Conservation (phyloP, 2,888 invertebrate genomes). For the Himalopsyche kuldschensis region DNA sequence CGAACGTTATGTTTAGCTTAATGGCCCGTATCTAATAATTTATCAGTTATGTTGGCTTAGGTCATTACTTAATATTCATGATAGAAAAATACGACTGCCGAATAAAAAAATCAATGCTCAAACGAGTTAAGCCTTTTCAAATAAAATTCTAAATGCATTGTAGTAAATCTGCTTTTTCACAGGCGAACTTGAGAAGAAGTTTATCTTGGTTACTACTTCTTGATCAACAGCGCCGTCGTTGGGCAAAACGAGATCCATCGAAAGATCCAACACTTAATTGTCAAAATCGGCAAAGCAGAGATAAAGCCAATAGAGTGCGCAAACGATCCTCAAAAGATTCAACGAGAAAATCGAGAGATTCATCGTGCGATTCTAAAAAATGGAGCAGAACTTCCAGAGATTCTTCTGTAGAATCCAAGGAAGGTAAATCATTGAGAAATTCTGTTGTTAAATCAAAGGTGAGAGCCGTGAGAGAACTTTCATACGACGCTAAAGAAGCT, state of each 20-base stretch:
- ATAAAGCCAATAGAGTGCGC: background rate
- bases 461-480: constrained; percentile 28
- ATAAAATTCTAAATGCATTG: background rate
- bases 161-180: background rate
- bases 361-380: constrained; percentile 11
- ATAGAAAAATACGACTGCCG: background rate
- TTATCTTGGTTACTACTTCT: constrained; percentile 65
- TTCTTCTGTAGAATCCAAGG: constrained; percentile 33
- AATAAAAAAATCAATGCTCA: background rate
- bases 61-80: background rate
- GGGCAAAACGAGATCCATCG: constrained; percentile 44
- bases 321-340: constrained; percentile 11
- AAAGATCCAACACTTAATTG: background rate
- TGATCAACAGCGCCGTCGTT: constrained; percentile 69
- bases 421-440: constrained; percentile 8
- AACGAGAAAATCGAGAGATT: constrained; percentile 17
- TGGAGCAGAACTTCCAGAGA: constrained; percentile 23
- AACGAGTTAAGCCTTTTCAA: background rate
- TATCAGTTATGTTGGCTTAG: background rate
- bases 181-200: constrained; percentile 28
- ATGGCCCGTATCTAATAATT: background rate
- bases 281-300: background rate
- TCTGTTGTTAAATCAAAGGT: constrained; percentile 19
- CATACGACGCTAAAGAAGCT: constrained; percentile 26
- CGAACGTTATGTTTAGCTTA: background rate